Base-by-base conservation (phyloP, 2,113 vertebrate genomes). In the Hipposideros armiger region DNA sequence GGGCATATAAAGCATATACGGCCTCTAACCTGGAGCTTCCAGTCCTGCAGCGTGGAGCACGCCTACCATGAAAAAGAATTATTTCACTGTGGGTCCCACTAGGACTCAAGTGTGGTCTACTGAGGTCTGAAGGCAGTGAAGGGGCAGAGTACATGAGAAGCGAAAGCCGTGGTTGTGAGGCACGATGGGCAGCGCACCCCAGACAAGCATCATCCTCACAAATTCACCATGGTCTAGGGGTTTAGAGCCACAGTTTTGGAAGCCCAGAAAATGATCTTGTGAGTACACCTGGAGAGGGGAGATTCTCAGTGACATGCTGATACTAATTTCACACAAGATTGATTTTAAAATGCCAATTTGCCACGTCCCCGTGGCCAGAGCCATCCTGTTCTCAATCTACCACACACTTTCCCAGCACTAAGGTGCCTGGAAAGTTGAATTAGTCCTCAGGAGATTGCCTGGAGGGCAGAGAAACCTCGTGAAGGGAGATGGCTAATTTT, bases 271-370 rank as follows among this genome's bases (percentile, higher is more conserved):
- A 87, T 47, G n/a, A 93, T 36, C 66, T 77, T 74, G 85, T 81
- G 56, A 36, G 28, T 62, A 30, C 24, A 87, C 13, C 47, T 67
- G 50, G 16, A 80, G 42, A 93, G 54, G 45, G 56, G 28, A 88
- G 36, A 73, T 64, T 58, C 80, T 94, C n/a, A n/a, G 84, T 85
- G 45, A 74, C 92, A 69, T 58, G 87, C 64, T 95, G 87, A 58
- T 87, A 81, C 45, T 96, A 81, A 95, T 97, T 93, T 94, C 73
- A 83, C 28, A 77, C 64, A 81, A 19, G 56, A 90, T 56, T 96
- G 91, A 47, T 92, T 96, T 93, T 69, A 42, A 69, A 97, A 96
- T 93, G 85, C 16, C 82, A 69, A 64, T 91, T 94, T 70, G 7
- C 80, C 69, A 66, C 69, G 83, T 93, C 80, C 26, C 36, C 52